phyloP scores from a whole-genome alignment of 2,797 vertebrate genomes.

The Bradypodion ventrale region DNA sequence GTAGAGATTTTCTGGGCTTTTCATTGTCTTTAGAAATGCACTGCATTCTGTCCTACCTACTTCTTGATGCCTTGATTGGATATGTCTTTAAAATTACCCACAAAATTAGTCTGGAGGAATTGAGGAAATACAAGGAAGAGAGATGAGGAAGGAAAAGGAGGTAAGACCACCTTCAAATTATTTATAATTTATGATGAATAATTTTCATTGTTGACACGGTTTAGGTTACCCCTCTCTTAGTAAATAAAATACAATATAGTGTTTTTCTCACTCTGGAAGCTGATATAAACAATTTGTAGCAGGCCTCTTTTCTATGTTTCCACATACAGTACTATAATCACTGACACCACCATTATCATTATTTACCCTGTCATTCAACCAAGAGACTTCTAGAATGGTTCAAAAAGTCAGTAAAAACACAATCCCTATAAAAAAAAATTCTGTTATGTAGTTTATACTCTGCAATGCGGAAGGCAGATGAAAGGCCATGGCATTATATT shows the following conservation, averaged over 20 bases:
- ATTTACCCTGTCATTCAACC: background rate
- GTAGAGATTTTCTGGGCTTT: conserved; percentile 51
- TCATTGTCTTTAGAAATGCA: conserved; percentile 51
- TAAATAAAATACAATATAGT: conserved; percentile 36
- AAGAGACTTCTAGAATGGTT: background rate
- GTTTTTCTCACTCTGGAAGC: conserved; percentile 16
- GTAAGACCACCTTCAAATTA: conserved; percentile 32
- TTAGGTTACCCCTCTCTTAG: background rate
- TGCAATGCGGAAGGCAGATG: no score
- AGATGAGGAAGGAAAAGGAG: background rate
- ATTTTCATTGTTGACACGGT: conserved; percentile 25
- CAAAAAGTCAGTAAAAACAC: background rate
- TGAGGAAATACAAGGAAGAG: conserved; percentile 29
- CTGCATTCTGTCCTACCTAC: conserved; percentile 60
- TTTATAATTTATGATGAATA: conserved; percentile 50
- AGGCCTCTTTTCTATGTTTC: conserved; percentile 22
- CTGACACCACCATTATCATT: background rate
- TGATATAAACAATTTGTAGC: conserved; percentile 28
- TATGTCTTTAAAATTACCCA: conserved; percentile 55
- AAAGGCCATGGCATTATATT: no score
- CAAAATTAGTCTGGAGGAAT: conserved; percentile 61
- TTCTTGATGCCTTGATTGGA: conserved; percentile 64
- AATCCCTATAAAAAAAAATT: background rate
- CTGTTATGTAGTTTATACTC: no score
- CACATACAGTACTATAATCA: background rate